Percentiles rank a stretch among this genome's conserved stretches.
Conservation (phyloP, 1,140 invertebrate species). For the Palaemon carinicauda region DNA sequence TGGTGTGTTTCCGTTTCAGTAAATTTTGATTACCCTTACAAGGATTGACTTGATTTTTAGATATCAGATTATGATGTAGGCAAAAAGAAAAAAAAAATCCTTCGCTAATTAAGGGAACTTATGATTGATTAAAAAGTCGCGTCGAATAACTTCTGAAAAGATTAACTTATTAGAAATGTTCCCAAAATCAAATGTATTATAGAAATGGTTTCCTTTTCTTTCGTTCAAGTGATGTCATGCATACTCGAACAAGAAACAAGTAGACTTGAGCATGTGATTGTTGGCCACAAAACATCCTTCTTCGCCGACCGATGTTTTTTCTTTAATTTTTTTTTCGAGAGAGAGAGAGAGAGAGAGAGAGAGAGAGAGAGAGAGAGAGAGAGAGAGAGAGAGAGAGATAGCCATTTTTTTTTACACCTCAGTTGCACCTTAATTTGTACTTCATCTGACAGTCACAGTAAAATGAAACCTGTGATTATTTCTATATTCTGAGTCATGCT, state of each 20-base stretch:
- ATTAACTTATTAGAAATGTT: no score
- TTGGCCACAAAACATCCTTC: neutral
- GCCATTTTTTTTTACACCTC: neutral
- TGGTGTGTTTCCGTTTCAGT: neutral
- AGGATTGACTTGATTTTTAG: no score
- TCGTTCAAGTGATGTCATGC: neutral
- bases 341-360: no score
- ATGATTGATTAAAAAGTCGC: no score
- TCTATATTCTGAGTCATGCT: no score
- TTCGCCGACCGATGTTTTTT: neutral
- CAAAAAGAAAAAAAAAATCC: no score
- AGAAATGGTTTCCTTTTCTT: neutral
- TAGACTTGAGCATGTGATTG: conserved; percentile 3
- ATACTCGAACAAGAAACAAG: neutral
- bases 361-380: no score
- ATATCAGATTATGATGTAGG: no score
- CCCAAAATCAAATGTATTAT: neutral
- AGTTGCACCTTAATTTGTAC: neutral
- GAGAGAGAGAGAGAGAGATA: no score
- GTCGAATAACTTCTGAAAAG: no score
- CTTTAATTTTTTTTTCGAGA: neutral
- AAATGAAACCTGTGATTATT: no score
- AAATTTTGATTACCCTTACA: neutral
- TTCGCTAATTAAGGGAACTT: neutral
- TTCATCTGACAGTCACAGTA: no score